These are phyloP conservation scores for Ctenomys sociabilis DNA, from an alignment of 2,113 vertebrate genomes.

Conservation along the genomic window DNA sequence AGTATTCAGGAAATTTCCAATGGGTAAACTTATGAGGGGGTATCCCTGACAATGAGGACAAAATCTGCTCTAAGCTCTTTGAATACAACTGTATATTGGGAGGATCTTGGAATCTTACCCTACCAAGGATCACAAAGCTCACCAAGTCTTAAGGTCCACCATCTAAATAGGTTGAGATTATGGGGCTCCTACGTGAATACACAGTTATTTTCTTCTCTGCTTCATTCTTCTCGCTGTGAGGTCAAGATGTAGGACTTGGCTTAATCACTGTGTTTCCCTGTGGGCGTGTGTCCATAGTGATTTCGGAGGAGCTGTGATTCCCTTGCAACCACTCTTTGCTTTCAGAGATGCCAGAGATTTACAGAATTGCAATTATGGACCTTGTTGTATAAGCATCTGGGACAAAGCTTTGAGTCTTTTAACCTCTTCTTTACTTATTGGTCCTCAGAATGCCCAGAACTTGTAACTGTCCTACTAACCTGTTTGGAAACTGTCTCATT, in stretches of 20 bases:
- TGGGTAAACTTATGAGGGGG: not conserved
- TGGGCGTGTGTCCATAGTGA: too few relatives aligned
- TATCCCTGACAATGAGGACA: not conserved
- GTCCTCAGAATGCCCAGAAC: too few relatives aligned
- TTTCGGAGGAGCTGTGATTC: not conserved
- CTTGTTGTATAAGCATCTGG: not conserved
- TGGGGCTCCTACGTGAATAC: not conserved
- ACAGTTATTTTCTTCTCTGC: not conserved
- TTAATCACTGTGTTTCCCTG: not conserved
- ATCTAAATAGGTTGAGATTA: not conserved
- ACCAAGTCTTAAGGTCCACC: not conserved
- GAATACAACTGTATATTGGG: not conserved
- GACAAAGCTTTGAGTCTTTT: not conserved
- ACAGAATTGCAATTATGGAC: not conserved
- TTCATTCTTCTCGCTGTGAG: not conserved
- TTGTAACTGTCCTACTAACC: too few relatives aligned
- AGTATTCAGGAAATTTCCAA: not conserved
- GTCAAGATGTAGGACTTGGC: not conserved
- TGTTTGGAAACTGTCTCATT: too few relatives aligned
- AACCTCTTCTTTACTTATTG: not conserved
- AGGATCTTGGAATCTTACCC: not conserved
- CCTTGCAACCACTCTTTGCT: not conserved
- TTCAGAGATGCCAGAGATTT: not conserved
- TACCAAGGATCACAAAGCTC: not conserved
- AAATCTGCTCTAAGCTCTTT: not conserved